Base-by-base conservation (phyloP, 2,797 vertebrate genomes). In the Malacoctenus gilli region DNA sequence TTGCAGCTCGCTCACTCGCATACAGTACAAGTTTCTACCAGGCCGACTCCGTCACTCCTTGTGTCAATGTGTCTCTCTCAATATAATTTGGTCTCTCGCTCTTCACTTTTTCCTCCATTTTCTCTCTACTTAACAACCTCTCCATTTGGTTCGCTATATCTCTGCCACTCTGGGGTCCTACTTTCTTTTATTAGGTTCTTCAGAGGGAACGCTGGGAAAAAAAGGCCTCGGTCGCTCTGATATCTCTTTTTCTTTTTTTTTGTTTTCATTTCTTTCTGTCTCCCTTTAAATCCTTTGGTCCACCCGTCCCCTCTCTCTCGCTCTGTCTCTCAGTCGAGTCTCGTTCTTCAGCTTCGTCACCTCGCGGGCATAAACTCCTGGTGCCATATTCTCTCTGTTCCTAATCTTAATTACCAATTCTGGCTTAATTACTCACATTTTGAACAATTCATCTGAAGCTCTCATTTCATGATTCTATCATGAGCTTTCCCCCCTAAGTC, bases 381-480 rank as follows among this genome's bases (percentile, higher is more conserved):
- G 75, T 54, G 57, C 30, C 23, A 58, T 42, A 44, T 49, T 49
- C 66, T 43, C 55, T 59, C 34, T 51, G 6, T 55, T 68, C 47
- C 39, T 69, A 60, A 66, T 75, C 75, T 77, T 77, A 77, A 81
- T 85, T 65, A 72, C 31, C 46, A 56, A 72, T 67, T 79, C 68
- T 34, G 59, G 60, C 56, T 51, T 74, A 84, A 88, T 88, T 84
- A 77, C 44, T 30, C 42, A 30, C 43, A 50, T 67, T 77, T 80
- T 70, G 14, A 77, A 77, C 70, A 80, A 75, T 70, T 70, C 40
- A 77, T 69, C 56, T 37, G 10, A 60, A 34, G 23, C 31, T 34
- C 31, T 64, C 20, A 38, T 74, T 77, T 65, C 25, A 46, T 40
- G 12, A 68, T 66, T 59, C 36, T n/a, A 14, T 23, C n/a, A 4